A percentile compares a stretch with the other conserved stretches of the same genome.
phyloP scores from a whole-genome alignment of 2,888 invertebrate genomes.

The Anthrax anthrax region DNA sequence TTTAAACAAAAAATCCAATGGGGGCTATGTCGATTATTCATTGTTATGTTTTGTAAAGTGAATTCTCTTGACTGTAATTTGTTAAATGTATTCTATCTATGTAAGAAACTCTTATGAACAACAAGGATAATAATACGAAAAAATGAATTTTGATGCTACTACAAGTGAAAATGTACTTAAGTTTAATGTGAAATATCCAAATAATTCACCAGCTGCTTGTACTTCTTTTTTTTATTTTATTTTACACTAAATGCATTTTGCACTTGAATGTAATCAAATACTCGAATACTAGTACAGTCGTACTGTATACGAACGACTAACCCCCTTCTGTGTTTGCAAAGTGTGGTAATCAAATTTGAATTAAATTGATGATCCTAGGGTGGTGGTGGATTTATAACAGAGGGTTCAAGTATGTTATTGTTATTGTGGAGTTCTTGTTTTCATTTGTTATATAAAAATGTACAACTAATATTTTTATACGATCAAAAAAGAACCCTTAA shows the following conservation, averaged over 20 bases:
- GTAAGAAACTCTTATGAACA: conserved; percentile 21
- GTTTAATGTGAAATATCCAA: too few relatives aligned
- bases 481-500: too few relatives aligned
- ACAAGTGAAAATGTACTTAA: background rate
- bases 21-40: too few relatives aligned
- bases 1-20: background rate
- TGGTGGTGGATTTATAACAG: background rate
- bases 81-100: conserved; percentile 28
- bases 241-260: too few relatives aligned
- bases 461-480: too few relatives aligned
- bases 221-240: too few relatives aligned
- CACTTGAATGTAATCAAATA: background rate
- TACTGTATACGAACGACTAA: too few relatives aligned
- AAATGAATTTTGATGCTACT: background rate
- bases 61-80: conserved; percentile 34
- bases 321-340: conserved; percentile 2
- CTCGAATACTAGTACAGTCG: conserved; percentile 5
- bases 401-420: background rate
- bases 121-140: conserved; percentile 2
- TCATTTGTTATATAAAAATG: too few relatives aligned
- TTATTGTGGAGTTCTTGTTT: background rate
- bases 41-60: too few relatives aligned
- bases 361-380: conserved; percentile 12
- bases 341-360: conserved; percentile 14
- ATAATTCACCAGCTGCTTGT: too few relatives aligned